These are phyloP conservation scores for Lasioglossum albipes DNA, from an alignment of 1,140 invertebrate genomes.

Conservation along the genomic window DNA sequence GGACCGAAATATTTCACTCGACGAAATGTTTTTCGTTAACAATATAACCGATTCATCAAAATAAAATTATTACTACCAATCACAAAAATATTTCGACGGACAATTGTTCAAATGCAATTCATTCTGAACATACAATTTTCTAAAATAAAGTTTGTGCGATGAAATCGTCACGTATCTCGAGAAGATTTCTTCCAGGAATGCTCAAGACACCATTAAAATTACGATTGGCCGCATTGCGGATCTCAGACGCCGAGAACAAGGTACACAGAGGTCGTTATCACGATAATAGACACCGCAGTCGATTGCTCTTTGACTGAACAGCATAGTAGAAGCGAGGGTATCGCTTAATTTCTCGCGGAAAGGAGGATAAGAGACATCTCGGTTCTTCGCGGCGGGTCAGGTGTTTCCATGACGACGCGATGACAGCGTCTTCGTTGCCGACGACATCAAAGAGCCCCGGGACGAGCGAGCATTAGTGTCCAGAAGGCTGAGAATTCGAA, in stretches of 20 bases:
- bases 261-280: neutral
- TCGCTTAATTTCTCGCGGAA: conserved; percentile 50
- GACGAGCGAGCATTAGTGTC: conserved; percentile 45
- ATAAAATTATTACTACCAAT: no score
- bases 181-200: neutral
- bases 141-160: no score
- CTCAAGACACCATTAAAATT: neutral
- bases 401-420: conserved; percentile 59
- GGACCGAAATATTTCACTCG: no score
- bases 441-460: conserved; percentile 61
- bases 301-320: conserved; percentile 8
- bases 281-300: conserved; percentile 29
- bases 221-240: neutral
- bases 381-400: conserved; percentile 2
- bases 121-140: no score
- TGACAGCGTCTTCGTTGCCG: conserved; percentile 56
- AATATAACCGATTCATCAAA: no score
- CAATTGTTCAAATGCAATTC: no score
- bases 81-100: no score
- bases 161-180: no score
- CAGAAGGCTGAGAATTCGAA: conserved; percentile 57
- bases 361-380: conserved; percentile 11
- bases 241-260: neutral
- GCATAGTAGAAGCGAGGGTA: neutral
- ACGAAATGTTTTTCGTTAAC: no score